Evolutionary conservation across 2,797 vertebrate species (phyloP).

Genomic region (Gobio occitaniae): DNA sequence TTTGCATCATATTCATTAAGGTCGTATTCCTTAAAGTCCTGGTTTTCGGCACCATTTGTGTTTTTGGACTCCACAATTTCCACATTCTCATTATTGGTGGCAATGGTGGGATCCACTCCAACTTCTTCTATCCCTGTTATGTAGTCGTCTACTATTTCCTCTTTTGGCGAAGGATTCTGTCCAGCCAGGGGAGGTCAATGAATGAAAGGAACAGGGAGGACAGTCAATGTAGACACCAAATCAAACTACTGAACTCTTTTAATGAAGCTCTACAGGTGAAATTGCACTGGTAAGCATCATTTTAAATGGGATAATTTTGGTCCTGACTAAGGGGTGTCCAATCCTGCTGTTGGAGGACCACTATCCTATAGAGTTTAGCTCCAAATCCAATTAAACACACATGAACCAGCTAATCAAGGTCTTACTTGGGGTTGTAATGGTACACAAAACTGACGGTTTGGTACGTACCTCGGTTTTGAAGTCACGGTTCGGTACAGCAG

Average conservation of each 20-base stretch:
- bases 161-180: slow-evolving; percentile 85
- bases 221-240: not conserved
- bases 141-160: slow-evolving; percentile 93
- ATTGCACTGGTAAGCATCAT: not conserved
- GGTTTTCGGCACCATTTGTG: slow-evolving; percentile 56
- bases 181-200: slow-evolving; percentile 68
- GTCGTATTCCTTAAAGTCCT: slow-evolving; percentile 80
- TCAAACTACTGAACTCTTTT: not conserved
- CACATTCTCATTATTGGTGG: slow-evolving; percentile 37
- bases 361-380: not conserved
- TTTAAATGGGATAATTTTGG: not conserved
- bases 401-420: not conserved
- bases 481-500: too few relatives aligned
- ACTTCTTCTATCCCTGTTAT: slow-evolving; percentile 93
- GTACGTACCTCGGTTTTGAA: too few relatives aligned
- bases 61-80: slow-evolving; percentile 43
- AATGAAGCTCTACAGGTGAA: not conserved
- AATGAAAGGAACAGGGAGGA: slow-evolving; percentile 62
- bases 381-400: not conserved
- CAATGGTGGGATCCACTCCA: slow-evolving; percentile 76
- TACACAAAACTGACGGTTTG: too few relatives aligned
- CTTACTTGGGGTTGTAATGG: not conserved
- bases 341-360: not conserved
- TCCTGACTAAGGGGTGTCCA: not conserved
- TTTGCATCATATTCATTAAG: slow-evolving; percentile 75